Percentiles rank a stretch among this genome's conserved stretches.
Evolutionary conservation across 2,888 invertebrate genomes (phyloP).

Genomic region (Melipona beecheii): DNA sequence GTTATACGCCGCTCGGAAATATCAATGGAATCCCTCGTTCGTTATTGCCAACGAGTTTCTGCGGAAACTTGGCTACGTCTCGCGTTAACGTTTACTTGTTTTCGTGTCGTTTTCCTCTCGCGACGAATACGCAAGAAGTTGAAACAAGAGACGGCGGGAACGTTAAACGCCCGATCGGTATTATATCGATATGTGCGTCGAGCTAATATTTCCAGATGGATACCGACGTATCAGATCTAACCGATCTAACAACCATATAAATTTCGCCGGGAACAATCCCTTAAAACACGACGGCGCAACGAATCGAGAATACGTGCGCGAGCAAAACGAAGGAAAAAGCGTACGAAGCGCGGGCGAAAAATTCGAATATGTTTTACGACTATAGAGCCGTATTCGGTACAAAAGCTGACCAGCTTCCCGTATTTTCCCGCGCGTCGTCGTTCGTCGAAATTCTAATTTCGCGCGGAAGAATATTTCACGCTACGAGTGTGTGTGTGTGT

Average conservation of each 20-base stretch:
- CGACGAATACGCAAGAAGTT: no score
- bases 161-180: no score
- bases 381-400: conserved; percentile 14
- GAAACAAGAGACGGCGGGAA: no score
- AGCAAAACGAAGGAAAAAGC: not conserved
- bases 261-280: not conserved
- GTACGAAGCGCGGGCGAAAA: conserved; percentile 8
- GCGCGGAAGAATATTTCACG: conserved; percentile 46
- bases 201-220: no score
- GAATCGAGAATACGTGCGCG: not conserved
- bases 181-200: no score
- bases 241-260: not conserved
- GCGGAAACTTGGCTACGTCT: no score
- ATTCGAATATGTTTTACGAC: conserved; percentile 56
- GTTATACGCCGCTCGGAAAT: no score
- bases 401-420: conserved; percentile 41
- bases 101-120: no score
- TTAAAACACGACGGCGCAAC: not conserved
- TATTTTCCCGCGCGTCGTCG: conserved; percentile 37
- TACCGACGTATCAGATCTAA: no score
- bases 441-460: conserved; percentile 58
- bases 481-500: not conserved
- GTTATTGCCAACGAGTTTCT: no score
- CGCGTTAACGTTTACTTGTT: no score
- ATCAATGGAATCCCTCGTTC: no score